Conservation (phyloP, 2,888 invertebrate species). For the Zhengitettix transpicula region DNA sequence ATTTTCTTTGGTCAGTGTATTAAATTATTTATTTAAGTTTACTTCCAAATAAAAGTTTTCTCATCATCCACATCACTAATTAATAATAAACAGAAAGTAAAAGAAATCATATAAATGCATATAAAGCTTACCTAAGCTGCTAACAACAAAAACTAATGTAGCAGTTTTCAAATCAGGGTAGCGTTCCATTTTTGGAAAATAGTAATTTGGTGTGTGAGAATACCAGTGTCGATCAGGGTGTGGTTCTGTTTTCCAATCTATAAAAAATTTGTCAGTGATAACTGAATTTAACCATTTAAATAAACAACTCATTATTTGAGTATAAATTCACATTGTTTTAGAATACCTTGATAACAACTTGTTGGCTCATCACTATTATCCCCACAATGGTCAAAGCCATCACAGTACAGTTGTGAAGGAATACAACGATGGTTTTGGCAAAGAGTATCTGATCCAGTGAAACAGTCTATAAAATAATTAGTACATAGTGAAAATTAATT, state of each 20-base stretch:
- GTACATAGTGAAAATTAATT: no score
- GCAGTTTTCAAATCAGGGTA: constrained; percentile 49
- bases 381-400: constrained; percentile 62
- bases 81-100: background rate
- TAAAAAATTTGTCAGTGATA: constrained; percentile 9
- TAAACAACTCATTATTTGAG: background rate
- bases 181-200: constrained; percentile 49
- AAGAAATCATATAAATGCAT: background rate
- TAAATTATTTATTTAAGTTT: no score
- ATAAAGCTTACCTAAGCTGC: constrained; percentile 33
- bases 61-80: no score
- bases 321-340: background rate
- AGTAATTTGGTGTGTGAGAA: constrained; percentile 50
- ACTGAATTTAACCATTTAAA: background rate
- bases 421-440: constrained; percentile 57
- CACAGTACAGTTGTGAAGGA: constrained; percentile 46
- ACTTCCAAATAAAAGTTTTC: no score
- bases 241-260: constrained; percentile 36
- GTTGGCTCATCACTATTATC: constrained; percentile 51
- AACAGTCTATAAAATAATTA: constrained; percentile 41
- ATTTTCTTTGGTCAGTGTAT: no score
- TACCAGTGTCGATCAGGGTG: constrained; percentile 39
- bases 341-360: constrained; percentile 35
- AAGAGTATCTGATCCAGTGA: constrained; percentile 46
- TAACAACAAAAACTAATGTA: constrained; percentile 43